phyloP scores from a whole-genome alignment of 2,113 vertebrate genomes.

The Dipodomys spectabilis region DNA sequence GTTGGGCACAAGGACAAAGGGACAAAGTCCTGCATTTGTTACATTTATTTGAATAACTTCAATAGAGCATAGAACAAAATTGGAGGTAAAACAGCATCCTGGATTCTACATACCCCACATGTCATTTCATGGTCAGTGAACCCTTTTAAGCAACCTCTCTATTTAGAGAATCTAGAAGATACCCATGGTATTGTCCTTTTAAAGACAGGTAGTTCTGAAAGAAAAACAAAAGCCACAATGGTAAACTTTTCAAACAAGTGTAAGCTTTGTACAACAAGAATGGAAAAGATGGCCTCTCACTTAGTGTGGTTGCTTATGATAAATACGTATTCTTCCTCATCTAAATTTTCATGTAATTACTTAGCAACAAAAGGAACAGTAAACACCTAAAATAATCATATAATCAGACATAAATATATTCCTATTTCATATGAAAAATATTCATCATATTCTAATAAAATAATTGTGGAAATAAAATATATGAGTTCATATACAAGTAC shows the following conservation, averaged over 20 bases:
- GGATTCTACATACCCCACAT: not conserved
- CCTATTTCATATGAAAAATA: not conserved
- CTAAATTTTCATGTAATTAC: not conserved
- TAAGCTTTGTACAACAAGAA: not conserved
- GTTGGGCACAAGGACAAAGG: not conserved
- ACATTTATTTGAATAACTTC: not conserved
- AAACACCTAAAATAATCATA: constrained; percentile 30
- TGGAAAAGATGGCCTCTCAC: not conserved
- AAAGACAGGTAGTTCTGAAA: not conserved
- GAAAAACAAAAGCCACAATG: not conserved
- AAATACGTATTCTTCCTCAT: too few species aligned
- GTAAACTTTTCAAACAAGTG: too few species aligned
- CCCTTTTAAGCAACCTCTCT: not conserved
- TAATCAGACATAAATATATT: not conserved
- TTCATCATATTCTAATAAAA: not conserved
- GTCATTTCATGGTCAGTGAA: not conserved
- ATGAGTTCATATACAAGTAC: not conserved
- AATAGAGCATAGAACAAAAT: not conserved
- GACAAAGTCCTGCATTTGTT: not conserved
- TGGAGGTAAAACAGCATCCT: not conserved
- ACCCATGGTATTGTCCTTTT: not conserved
- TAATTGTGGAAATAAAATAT: constrained; percentile 14
- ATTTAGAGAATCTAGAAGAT: not conserved
- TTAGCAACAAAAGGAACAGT: constrained; percentile 28
- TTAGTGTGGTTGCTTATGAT: not conserved